A percentile compares a stretch with the other conserved stretches of the same genome.
Conservation (phyloP, 2,888 invertebrate species). For the Julus scanicus region DNA sequence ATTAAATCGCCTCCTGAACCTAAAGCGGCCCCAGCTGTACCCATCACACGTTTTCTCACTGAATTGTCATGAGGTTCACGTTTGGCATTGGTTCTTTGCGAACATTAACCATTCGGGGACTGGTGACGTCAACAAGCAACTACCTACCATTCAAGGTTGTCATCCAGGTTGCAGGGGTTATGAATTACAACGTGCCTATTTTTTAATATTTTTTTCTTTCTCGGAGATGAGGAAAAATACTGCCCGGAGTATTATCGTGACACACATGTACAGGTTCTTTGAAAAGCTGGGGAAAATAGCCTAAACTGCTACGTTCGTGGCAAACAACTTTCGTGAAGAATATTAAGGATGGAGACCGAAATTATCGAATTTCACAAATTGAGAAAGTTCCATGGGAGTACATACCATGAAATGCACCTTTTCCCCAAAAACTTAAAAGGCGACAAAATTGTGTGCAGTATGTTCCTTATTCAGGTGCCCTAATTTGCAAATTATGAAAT, state of each 20-base stretch:
- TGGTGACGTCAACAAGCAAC: background rate
- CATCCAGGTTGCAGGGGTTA: constrained; percentile 15
- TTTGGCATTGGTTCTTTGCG: background rate
- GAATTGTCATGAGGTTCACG: constrained; percentile 11
- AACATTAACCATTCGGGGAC: background rate
- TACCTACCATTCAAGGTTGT: background rate
- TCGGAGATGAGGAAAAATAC: background rate
- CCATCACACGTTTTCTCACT: background rate
- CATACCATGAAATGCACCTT: too few species aligned
- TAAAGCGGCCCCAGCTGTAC: background rate
- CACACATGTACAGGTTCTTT: background rate
- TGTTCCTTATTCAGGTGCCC: too few species aligned
- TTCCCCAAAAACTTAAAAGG: too few species aligned
- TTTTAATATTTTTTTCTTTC: background rate
- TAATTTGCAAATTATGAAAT: too few species aligned
- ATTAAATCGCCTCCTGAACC: background rate
- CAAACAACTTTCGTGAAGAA: background rate
- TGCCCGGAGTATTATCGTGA: background rate
- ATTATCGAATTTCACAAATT: too few species aligned
- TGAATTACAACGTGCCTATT: background rate
- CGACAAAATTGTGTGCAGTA: too few species aligned
- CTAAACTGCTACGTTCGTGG: background rate
- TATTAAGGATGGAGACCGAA: too few species aligned
- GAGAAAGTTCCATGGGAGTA: too few species aligned
- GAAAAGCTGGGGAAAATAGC: background rate